Evolutionary conservation across 2,113 vertebrate species (phyloP), one percentile per base, ranked within the genome.

Genomic region (Xiphorhynchus elegans): DNA sequence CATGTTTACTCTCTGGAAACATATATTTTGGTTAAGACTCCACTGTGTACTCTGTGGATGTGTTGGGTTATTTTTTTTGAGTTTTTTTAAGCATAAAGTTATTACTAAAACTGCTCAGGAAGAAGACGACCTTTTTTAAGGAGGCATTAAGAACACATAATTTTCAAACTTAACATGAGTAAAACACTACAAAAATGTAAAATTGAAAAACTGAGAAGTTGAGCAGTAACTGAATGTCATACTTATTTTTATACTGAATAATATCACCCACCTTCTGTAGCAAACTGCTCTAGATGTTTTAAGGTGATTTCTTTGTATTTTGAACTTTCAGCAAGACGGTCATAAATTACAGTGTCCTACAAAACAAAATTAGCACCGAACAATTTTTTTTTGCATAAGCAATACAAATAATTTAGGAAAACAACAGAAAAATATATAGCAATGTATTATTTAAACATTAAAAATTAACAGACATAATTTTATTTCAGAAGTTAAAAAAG

Each of bases 281-380:
- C 99, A 98, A 99, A 99, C 97, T 99, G 99, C 91, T 99, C 99
- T 97, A 99, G 98, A 97, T 99, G 99, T 97, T 99, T 99, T 87
- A 99, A 97, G 25, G 99, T 99, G 92, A 99, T 99, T 97, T 99
- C 99, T 98, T 99, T 99, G 98, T 99, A 99, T 97, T 98, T 99
- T 74, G 99, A 99, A 92, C 97, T 99, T 97, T 99, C 99, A 63
- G 99, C 98, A 95, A 99, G 98, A 66, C 99, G 98, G 86, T 99
- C 99, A 95, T 99, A 99, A 97, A 99, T 99, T 72, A 99, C 99
- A 1, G 99, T 99, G 97, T 99, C 99, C 99, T 99, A 87, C 50
- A 97, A 97, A 94, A 94, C 84, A 97, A 79, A 96, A 80, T 55
- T 2, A 87, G 53, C 10, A 56, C 39, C 42, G 62, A 91, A 79